Conservation (phyloP, 2,797 vertebrate genomes). For the Botia almorhae region DNA sequence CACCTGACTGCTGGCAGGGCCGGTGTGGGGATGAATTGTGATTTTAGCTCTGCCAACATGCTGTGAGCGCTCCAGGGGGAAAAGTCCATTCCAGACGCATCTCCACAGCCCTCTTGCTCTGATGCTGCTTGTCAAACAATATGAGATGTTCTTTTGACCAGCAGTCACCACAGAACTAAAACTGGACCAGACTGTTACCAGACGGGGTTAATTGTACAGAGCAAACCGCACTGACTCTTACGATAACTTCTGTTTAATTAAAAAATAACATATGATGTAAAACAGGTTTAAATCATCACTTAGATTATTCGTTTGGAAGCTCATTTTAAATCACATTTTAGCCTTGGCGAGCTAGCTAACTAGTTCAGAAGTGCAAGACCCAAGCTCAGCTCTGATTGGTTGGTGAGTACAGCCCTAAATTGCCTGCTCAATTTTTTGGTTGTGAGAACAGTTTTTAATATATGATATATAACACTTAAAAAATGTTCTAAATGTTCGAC, state of each 20-base stretch:
- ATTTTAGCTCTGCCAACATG: constrained; percentile 37
- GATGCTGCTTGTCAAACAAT: constrained; percentile 41
- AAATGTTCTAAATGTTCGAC: too few relatives aligned
- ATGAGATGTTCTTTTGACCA: constrained; percentile 39
- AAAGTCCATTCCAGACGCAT: constrained; percentile 11
- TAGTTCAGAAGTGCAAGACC: too few relatives aligned
- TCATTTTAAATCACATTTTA: too few relatives aligned
- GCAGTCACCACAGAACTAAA: constrained; percentile 10
- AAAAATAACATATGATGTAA: too few relatives aligned
- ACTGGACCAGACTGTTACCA: background rate
- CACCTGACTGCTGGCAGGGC: constrained; percentile 46
- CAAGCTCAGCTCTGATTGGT: too few relatives aligned
- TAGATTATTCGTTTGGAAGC: too few relatives aligned
- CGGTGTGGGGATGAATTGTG: constrained; percentile 43
- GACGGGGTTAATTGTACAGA: constrained; percentile 17
- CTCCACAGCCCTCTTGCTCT: constrained; percentile 15
- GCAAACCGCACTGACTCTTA: background rate
- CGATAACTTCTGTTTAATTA: background rate
- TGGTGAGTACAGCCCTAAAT: too few relatives aligned
- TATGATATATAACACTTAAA: too few relatives aligned
- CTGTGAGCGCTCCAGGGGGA: constrained; percentile 18
- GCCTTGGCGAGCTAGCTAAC: too few relatives aligned
- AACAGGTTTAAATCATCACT: background rate
- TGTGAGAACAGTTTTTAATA: too few relatives aligned
- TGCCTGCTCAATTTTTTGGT: background rate